Conservation (phyloP, 2,888 invertebrate species). For the Andrena chrysosceles region DNA sequence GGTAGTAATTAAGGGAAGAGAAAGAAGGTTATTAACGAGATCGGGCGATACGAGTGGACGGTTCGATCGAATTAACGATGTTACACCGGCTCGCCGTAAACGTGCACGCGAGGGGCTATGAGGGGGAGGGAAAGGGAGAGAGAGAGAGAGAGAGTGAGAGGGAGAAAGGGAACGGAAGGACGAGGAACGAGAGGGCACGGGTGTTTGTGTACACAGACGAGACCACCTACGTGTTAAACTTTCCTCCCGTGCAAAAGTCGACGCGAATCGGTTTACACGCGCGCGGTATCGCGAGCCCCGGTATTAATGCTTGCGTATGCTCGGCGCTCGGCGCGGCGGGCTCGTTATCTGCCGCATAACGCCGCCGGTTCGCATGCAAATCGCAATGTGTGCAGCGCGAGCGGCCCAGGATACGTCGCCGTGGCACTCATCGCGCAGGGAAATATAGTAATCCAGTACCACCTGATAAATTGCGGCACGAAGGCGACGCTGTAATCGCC, state of each 20-base stretch:
- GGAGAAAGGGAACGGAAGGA: not conserved
- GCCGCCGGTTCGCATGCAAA: constrained; percentile 75
- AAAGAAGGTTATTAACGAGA: constrained; percentile 73
- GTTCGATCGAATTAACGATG: constrained; percentile 71
- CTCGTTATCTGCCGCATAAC: constrained; percentile 74
- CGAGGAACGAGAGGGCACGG: not conserved
- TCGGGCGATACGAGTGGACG: constrained; percentile 67
- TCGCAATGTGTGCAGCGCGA: constrained; percentile 67
- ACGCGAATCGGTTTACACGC: constrained; percentile 78
- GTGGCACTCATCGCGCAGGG: constrained; percentile 64
- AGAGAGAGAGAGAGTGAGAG: not conserved
- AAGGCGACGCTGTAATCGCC: constrained; percentile 62
- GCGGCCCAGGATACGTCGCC: constrained; percentile 53
- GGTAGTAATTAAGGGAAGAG: constrained; percentile 66
- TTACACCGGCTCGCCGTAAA: constrained; percentile 58
- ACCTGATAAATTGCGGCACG: constrained; percentile 68
- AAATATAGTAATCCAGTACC: constrained; percentile 71
- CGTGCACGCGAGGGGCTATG: constrained; percentile 31
- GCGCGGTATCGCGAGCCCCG: constrained; percentile 65
- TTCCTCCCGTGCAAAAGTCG: constrained; percentile 74
- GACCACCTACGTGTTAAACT: constrained; percentile 69
- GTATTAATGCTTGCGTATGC: constrained; percentile 73
- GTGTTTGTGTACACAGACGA: constrained; percentile 45
- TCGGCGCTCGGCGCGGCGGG: constrained; percentile 62
- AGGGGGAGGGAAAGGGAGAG: not conserved